Conservation (phyloP, 2,888 invertebrate genomes). For the Seira musarum region DNA sequence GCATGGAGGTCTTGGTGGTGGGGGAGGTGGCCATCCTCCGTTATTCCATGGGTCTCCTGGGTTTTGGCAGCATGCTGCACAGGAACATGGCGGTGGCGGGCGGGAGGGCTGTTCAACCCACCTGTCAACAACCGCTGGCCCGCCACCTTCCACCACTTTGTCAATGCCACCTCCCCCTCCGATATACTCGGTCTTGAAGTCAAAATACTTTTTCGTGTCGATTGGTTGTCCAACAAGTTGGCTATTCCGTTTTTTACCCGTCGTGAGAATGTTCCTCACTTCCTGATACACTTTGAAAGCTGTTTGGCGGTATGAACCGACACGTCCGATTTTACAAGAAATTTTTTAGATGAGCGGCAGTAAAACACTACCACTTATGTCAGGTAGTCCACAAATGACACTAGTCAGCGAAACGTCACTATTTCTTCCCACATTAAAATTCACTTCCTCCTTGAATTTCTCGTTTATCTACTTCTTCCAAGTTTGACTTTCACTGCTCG, state of each 20-base stretch:
- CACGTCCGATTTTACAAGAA: conserved; percentile 5
- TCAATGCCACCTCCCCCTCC: conserved; percentile 69
- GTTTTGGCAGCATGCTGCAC: conserved; percentile 70
- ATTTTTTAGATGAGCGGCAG: neutral
- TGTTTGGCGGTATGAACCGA: conserved; percentile 8
- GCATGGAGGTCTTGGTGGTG: conserved; percentile 62
- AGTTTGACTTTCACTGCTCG: no score
- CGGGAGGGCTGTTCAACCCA: conserved; percentile 74
- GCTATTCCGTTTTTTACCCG: conserved; percentile 70
- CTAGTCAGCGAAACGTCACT: neutral
- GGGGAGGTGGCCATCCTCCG: conserved; percentile 66
- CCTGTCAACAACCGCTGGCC: conserved; percentile 73
- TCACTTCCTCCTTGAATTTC: neutral
- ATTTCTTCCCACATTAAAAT: neutral
- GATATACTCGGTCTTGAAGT: conserved; percentile 69
- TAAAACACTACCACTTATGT: neutral
- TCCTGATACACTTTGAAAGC: conserved; percentile 52
- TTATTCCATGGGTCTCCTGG: conserved; percentile 69
- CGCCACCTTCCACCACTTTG: conserved; percentile 68
- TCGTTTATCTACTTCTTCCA: neutral
- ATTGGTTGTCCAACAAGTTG: conserved; percentile 59
- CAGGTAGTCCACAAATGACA: neutral
- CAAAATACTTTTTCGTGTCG: conserved; percentile 69
- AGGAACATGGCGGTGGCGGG: conserved; percentile 70
- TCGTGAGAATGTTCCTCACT: conserved; percentile 64